These are phyloP conservation scores for Drosophila kanapiae DNA, from an alignment of 1,140 invertebrate genomes.

Conservation along the genomic window DNA sequence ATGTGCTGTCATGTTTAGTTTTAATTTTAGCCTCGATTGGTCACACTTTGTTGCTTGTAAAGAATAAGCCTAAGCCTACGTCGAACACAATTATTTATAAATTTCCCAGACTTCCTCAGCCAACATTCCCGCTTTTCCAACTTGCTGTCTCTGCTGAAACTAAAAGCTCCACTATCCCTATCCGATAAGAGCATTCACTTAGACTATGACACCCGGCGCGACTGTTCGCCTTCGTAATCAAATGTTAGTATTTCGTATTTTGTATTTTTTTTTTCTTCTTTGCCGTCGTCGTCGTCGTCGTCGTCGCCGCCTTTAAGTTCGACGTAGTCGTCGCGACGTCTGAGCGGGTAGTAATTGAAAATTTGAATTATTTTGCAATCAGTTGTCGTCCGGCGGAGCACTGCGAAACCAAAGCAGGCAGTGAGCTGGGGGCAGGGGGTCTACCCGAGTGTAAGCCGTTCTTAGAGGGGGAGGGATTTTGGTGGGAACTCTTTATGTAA, in stretches of 20 bases:
- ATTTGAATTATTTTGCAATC: conserved; percentile 82
- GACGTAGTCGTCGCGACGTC: conserved; percentile 68
- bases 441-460: not conserved
- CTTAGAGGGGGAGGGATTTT: not conserved
- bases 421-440: not conserved
- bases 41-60: not conserved
- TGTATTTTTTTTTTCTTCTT: conserved; percentile 30
- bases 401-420: conserved; percentile 26
- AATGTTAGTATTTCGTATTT: conserved; percentile 50
- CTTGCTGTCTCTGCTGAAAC: conserved; percentile 2
- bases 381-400: conserved; percentile 40
- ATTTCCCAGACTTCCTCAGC: not conserved
- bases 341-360: conserved; percentile 70
- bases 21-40: not conserved
- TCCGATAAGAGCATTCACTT: conserved; percentile 27
- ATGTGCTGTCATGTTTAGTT: too few species aligned
- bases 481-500: conserved; percentile 63
- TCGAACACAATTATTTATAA: too few species aligned
- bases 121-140: too few species aligned
- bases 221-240: conserved; percentile 59
- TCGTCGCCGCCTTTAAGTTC: conserved; percentile 23
- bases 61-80: not conserved
- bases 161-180: not conserved
- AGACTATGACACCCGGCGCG: conserved; percentile 16
- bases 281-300: conserved; percentile 11